Percentiles rank a stretch among this genome's conserved stretches.
Evolutionary conservation across 2,797 vertebrate species (phyloP).

Genomic region (Hippoglossus hippoglossus): DNA sequence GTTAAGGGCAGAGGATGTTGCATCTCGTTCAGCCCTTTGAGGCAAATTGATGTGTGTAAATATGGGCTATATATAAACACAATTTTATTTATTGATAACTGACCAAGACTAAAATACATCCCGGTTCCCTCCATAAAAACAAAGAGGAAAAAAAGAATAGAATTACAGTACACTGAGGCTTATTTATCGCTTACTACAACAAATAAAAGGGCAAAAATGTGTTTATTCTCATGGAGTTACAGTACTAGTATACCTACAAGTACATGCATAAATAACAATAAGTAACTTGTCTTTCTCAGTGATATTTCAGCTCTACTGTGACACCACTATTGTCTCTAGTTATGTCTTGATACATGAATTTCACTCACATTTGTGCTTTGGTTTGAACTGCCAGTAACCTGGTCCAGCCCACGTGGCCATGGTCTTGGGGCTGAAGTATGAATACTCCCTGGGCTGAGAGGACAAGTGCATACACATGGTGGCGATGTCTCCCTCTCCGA

Average conservation of each 20-base stretch:
- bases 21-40: too few relatives aligned
- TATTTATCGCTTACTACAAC: not conserved
- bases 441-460: constrained; percentile 93
- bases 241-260: too few relatives aligned
- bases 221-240: not conserved
- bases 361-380: constrained; percentile 87
- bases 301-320: not conserved
- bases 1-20: too few relatives aligned
- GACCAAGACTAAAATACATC: too few relatives aligned
- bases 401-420: constrained; percentile 96
- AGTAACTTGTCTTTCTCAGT: too few relatives aligned
- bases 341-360: not conserved
- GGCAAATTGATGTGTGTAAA: too few relatives aligned
- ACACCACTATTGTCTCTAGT: not conserved
- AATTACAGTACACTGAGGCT: not conserved
- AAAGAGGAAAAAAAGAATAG: not conserved
- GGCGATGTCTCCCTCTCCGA: constrained; percentile 86
- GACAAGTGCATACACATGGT: constrained; percentile 93
- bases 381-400: constrained; percentile 95
- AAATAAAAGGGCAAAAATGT: not conserved
- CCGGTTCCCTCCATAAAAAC: not conserved
- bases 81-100: too few relatives aligned
- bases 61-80: too few relatives aligned
- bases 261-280: not conserved
- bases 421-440: constrained; percentile 95